A percentile compares a stretch with the other conserved stretches of the same genome.
Evolutionary conservation across 1,140 invertebrate species (phyloP).

Genomic region (Drosophila pseudoananassae): DNA sequence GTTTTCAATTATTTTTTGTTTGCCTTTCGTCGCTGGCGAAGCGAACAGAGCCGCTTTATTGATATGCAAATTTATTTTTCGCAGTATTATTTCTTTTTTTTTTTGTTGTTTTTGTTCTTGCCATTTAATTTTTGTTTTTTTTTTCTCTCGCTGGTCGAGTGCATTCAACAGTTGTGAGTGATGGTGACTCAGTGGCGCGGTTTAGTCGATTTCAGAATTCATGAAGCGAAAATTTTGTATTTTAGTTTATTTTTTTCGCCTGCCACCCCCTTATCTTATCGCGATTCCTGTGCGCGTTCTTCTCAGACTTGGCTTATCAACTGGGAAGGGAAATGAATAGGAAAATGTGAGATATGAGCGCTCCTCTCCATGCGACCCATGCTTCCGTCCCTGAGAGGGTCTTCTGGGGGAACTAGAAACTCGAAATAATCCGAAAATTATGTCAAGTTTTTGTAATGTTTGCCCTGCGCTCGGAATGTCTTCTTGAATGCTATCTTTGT

Average conservation of each 20-base stretch:
- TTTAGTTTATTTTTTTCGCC: conserved; percentile 32
- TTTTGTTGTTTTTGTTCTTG: conserved; percentile 18
- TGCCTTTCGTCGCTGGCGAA: conserved; percentile 29
- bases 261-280: conserved; percentile 40
- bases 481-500: conserved; percentile 24
- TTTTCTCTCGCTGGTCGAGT: conserved; percentile 24
- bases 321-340: conserved; percentile 25
- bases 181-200: conserved; percentile 17
- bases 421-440: conserved; percentile 7
- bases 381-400: conserved; percentile 15
- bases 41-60: conserved; percentile 37
- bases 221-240: conserved; percentile 28
- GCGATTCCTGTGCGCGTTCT: conserved; percentile 10
- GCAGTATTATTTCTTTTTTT: conserved; percentile 2
- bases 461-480: conserved; percentile 17
- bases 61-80: conserved; percentile 50
- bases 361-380: conserved; percentile 4
- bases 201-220: conserved; percentile 11
- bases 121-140: neutral
- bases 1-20: conserved; percentile 44
- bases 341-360: conserved; percentile 34
- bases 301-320: conserved; percentile 31
- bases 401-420: conserved; percentile 13
- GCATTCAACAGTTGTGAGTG: conserved; percentile 39
- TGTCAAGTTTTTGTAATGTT: conserved; percentile 40